Base-by-base conservation (phyloP, 2,888 invertebrate genomes). In the Tryphoninae sp. region DNA sequence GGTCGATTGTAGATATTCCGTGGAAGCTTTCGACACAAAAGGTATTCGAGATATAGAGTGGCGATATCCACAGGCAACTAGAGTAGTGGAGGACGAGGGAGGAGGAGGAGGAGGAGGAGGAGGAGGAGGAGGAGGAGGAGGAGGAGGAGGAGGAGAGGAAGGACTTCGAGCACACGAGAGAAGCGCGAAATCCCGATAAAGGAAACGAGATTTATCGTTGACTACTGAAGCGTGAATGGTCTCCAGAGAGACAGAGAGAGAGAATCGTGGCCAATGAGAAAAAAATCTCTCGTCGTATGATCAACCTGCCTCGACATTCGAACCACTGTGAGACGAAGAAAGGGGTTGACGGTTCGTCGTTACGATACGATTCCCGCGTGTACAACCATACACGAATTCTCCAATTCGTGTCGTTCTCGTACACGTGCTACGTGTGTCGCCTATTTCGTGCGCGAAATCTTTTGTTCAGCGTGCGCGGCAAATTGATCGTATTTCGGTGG, bases 181-280 rank as follows among this genome's bases (percentile, higher is more conserved):
- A 65, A 72, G 42, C 73, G 68, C 64, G 42, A 65, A 64, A 74
- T 33, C 67, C 77, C 71, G 75, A 82, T 72, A 65, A 74, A 81
- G 77, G 71, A 84, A 81, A 67, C 49, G 81, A 78, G 84, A 85
- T 84, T 83, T 84, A 85, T 83, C 75, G 80, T 77, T 69, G 81
- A 79, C 82, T 81, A 79, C 62, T 59, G 78, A 49, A 67, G 74
- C 65, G 75, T 40, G 78, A 75, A 81, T 78, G 68, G 75, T 75
- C 53, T 74, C 42, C 45, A 33, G 33, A 33, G 33, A 33, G 33
- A 26, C 26, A 33, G 33, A 33, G 33, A 33, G 33, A 9, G 58
- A 45, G 45, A 11, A 13, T 45, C 45, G 45, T 45, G 45, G 11
- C 9, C 45, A 13, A 45, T 2, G 11, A 45, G 45, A 13, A 13